Evolutionary conservation across 2,113 vertebrate species (phyloP), one percentile per base, ranked within the genome.

Genomic region (Upupa epops): DNA sequence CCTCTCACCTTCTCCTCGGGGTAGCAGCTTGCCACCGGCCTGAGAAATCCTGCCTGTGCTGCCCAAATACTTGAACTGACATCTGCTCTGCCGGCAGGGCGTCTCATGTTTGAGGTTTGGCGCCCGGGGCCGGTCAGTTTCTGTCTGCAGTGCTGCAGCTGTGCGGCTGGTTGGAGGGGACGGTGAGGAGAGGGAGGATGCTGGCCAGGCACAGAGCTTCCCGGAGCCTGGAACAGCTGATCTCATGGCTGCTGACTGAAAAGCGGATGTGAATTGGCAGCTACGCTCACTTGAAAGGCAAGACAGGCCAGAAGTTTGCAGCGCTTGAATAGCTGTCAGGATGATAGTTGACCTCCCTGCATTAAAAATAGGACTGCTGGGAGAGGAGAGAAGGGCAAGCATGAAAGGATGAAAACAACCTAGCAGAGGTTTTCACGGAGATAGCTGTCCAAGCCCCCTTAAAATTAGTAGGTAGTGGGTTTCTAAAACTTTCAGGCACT

Each of bases 211-310:
- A 7, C 48, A 46, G 81, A 77, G 59, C 52, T 59, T 91, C 69
- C 69, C 49, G 46, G 86, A 90, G 86, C 71, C 83, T 77, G 77
- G 92, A 90, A 87, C 90, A 96, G 95, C 92, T 84, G 88, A 93
- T 92, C 71, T 88, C 92, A 88, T 63, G 68, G 63, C 72, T 95
- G 88, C 94, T 85, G 90, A 89, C 63, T 88, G 90, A 85, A 89
- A 92, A 95, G 59, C 49, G 61, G 81, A 87, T 92, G 94, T 78
- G 92, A 96, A 91, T 71, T 85, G 91, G 93, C 95, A 95, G 89
- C 72, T 52, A 92, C 7, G 2, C 60, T 78, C 5, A 10, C 77
- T 90, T 32, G 4, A 70, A 70, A 72, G 29, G n/a, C 79, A 82
- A 91, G 59, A 56, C 78, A 70, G 83, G 79, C 73, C 63, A 61